Base-by-base conservation (phyloP, 2,888 invertebrate species). In the Limnephilus marmoratus region DNA sequence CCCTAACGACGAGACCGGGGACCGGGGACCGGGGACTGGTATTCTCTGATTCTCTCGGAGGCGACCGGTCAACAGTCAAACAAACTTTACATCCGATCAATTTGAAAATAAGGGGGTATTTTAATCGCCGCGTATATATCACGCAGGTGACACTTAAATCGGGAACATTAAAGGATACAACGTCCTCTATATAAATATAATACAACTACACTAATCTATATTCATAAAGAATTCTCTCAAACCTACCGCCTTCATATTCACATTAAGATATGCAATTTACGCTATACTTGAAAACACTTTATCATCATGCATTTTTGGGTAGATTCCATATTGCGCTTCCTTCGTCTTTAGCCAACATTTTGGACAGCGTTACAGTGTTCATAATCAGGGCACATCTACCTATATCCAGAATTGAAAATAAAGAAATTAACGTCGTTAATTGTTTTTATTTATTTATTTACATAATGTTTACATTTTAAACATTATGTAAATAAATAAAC, bases 1-100 rank as follows among this genome's bases (percentile, higher is more conserved):
- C 45, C 49, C 45, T 41, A 86, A 86, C 86, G 80, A 80, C 9
- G 88, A 80, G 31, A 68, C 15, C 24, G 24, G 34, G 53, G 85
- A 37, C 37, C 37, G 37, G 37, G 37, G 34, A 68, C 18, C 12
- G 34, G 37, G 53, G 85, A 41, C 18, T 82, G 81, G 81, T 24
- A 81, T 81, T 81, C 81, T 81, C 11, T 13, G 82, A 82, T 12
- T 82, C 13, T 34, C 86, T 49, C 49, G 31, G 18, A 83, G 83
- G 34, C 83, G 83, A 34, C 82, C 82, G 53, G 53, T 68, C 82
- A n/a, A 82, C 82, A 82, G 82, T 82, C 82, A 82, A 81, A 82
- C 82, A 82, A 82, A 82, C 82, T 12, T 82, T 31, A 82, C 34
- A n/a, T 82, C 82, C 31, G 82, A 29, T 82, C 82, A 68, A 68